These are phyloP conservation scores for Ruditapes philippinarum DNA, from an alignment of 1,140 invertebrate genomes.

Conservation along the genomic window DNA sequence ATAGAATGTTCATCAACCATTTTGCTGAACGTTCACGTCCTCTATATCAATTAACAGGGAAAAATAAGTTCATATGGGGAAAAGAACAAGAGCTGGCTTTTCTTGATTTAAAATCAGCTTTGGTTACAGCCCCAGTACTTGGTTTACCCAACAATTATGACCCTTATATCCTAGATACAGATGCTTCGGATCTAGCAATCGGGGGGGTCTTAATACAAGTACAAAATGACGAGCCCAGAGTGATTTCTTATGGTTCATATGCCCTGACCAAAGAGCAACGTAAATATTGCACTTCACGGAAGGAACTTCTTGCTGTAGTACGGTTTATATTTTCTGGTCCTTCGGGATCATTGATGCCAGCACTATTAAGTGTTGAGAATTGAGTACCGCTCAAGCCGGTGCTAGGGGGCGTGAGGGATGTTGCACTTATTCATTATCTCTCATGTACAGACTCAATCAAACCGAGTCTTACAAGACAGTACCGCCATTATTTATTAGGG, in stretches of 20 bases:
- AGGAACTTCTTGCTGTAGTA: slow-evolving; percentile 60
- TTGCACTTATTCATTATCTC: no score
- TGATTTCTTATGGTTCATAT: slow-evolving; percentile 30
- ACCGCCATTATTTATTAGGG: slow-evolving; percentile 54
- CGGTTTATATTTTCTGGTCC: no score
- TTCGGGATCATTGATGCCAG: no score
- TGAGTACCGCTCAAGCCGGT: no score
- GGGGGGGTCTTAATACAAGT: slow-evolving; percentile 20
- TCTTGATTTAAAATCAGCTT: not conserved
- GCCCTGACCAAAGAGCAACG: slow-evolving; percentile 17
- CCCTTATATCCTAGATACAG: slow-evolving; percentile 17
- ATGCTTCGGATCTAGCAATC: slow-evolving; percentile 1
- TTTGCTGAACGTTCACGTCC: slow-evolving; percentile 45
- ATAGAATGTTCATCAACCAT: slow-evolving; percentile 46
- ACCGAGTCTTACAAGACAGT: slow-evolving; percentile 31
- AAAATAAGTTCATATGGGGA: slow-evolving; percentile 62
- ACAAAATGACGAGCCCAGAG: slow-evolving; percentile 9
- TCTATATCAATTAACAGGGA: slow-evolving; percentile 34
- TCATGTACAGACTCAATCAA: no score
- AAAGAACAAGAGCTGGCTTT: slow-evolving; percentile 63
- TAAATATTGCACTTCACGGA: slow-evolving; percentile 49
- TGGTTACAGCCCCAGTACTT: slow-evolving; percentile 1
- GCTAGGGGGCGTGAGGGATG: no score
- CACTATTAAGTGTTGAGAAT: no score
- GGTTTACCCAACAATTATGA: not conserved